phyloP scores from a whole-genome alignment of 2,113 vertebrate species.

The Trochalopteron elliotii region DNA sequence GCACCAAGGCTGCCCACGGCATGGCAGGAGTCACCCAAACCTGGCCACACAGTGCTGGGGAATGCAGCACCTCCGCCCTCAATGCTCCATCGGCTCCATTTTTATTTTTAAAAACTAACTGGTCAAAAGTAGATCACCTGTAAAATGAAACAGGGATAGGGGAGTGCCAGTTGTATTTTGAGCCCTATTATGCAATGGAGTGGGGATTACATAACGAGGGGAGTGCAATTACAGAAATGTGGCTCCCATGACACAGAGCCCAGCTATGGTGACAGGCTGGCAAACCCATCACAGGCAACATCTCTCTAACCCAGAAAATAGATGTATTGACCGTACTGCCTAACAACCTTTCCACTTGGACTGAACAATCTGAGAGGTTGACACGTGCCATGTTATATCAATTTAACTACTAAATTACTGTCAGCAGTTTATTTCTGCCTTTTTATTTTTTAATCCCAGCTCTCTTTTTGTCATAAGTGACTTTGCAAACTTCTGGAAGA shows the following conservation, averaged over 20 bases:
- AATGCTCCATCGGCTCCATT: rapidly evolving
- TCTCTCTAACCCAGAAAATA: background rate
- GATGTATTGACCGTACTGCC: background rate
- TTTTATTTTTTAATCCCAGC: background rate
- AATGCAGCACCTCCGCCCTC: background rate
- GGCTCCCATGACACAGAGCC: background rate
- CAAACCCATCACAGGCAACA: background rate
- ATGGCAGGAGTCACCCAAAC: background rate
- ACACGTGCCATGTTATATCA: background rate
- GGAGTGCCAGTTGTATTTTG: background rate
- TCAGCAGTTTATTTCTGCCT: background rate
- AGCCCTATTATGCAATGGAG: constrained; percentile 39
- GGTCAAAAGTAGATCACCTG: background rate
- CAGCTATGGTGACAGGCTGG: background rate
- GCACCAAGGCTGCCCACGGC: background rate
- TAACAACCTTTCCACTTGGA: background rate
- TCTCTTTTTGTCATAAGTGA: background rate
- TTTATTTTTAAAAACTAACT: background rate
- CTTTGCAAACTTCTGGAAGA: background rate
- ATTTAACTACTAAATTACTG: background rate
- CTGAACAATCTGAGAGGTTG: background rate
- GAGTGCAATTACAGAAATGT: background rate
- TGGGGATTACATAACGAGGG: background rate
- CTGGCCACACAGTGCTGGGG: background rate
- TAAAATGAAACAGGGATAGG: background rate